Conservation (phyloP, 2,888 invertebrate species). For the Dolomedes plantarius region DNA sequence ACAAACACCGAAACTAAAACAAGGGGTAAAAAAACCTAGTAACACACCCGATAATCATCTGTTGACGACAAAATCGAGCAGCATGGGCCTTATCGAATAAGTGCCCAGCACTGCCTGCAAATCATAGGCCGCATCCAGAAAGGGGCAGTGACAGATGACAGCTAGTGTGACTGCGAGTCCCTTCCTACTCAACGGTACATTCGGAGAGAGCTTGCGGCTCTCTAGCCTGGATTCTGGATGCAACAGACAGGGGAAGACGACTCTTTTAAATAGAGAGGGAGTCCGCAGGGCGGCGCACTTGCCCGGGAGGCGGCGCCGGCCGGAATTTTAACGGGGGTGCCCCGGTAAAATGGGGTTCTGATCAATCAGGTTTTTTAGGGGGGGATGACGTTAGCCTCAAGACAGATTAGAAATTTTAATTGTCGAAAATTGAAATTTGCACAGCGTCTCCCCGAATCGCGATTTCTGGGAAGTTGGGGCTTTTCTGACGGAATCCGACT, state of each 20-base stretch:
- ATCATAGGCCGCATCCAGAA: too few species aligned
- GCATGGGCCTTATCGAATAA: too few species aligned
- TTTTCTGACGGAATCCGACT: too few species aligned
- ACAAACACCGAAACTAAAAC: too few species aligned
- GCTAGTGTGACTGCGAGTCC: background rate
- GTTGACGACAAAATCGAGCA: too few species aligned
- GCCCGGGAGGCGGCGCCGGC: background rate
- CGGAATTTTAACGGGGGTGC: background rate
- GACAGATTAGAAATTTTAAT: too few species aligned
- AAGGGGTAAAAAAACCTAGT: too few species aligned
- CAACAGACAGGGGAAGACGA: conserved; percentile 18
- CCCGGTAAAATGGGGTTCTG: background rate
- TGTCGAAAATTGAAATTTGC: too few species aligned
- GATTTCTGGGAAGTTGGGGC: too few species aligned
- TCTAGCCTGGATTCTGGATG: conserved; percentile 5
- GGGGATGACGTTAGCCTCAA: background rate
- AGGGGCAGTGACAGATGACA: background rate
- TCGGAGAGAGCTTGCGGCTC: background rate
- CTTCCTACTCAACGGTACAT: background rate
- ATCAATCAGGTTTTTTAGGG: background rate
- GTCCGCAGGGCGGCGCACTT: conserved; percentile 9
- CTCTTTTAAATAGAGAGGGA: conserved; percentile 29
- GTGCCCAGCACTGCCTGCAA: too few species aligned
- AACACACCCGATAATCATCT: too few species aligned
- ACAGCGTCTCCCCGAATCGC: too few species aligned